Evolutionary conservation across 1,140 invertebrate species (phyloP).

Genomic region (Scaptomyza graminum): DNA sequence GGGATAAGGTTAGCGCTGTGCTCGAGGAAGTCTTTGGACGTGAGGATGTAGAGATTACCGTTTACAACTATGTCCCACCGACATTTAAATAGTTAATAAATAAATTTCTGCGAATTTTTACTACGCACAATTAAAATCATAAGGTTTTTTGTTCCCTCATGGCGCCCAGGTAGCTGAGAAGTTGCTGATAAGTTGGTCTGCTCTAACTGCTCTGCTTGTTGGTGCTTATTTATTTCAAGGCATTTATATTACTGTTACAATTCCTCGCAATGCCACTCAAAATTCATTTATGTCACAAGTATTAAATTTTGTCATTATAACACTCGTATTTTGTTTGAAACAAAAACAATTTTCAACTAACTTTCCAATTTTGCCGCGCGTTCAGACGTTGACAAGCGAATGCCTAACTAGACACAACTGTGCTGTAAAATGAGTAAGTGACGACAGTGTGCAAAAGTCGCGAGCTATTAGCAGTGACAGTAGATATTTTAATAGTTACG

Average conservation of each 20-base stretch:
- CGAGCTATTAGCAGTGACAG: neutral
- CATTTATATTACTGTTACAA: constrained; percentile 64
- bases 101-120: constrained; percentile 80
- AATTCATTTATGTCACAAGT: constrained; percentile 80
- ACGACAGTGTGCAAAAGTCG: neutral
- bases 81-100: neutral
- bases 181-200: constrained; percentile 84
- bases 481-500: neutral
- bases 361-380: constrained; percentile 36
- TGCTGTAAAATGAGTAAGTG: constrained; percentile 39
- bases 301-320: constrained; percentile 44
- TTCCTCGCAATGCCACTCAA: neutral
- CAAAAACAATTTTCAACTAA: constrained; percentile 17
- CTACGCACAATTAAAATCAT: constrained; percentile 40
- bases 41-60: constrained; percentile 84
- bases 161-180: constrained; percentile 80
- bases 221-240: constrained; percentile 84
- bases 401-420: constrained; percentile 22
- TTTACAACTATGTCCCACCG: constrained; percentile 84
- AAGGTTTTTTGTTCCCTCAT: constrained; percentile 84
- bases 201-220: constrained; percentile 78
- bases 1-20: constrained; percentile 85
- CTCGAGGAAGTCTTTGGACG: constrained; percentile 85
- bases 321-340: neutral
- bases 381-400: constrained; percentile 20